Evolutionary conservation across 92 coral and sea anemone genomes (phyloP), one percentile per base, ranked within the genome.

Genomic region (Epizoanthus fatuus): DNA sequence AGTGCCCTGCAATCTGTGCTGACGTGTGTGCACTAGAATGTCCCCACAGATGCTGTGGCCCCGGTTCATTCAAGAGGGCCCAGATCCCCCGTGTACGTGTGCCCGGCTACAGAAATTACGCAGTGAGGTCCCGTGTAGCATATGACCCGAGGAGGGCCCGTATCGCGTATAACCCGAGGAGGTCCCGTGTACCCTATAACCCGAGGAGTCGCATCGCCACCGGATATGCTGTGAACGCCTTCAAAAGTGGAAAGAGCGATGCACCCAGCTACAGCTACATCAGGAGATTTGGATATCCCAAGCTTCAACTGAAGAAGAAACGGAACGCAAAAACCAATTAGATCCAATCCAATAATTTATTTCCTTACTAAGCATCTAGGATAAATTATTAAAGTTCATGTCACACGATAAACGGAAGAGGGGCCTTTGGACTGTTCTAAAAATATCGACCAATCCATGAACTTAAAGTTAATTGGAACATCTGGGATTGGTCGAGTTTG

Each of bases 31-130:
- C 98, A 5, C 93, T 94, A 15, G 95, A 94, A 85, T 94, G 98
- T 47, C 98, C 98, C n/a, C 98, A 94, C 66, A 88, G 98, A 67
- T 95, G 98, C 70, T 95, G 98, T 35, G 98, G 98, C 2, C 98
- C 98, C 10, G 98, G 98, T 45, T 95, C 98, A 57, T 58, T 92
- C 19, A 95, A 79, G 54, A 87, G 91, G 78, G 45, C 85, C 69
- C 64, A 52, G 19, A 79, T 94, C 19, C 64, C 92, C 32, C 70
- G 69, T 15, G 20, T 16, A 5, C 72, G 13, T 32, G 72, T 60
- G 38, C 62, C 7, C 19, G 9, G 67, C 32, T 57, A 39, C 55
- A 63, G 20, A 75, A 75, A 58, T 12, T 60, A 77, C 44, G 70
- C 71, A 11, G 15, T 20, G 42, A 77, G 44, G 55, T 69, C 82